These are phyloP conservation scores for Ispidina picta DNA, from an alignment of 2,797 vertebrate species.

Conservation along the genomic window DNA sequence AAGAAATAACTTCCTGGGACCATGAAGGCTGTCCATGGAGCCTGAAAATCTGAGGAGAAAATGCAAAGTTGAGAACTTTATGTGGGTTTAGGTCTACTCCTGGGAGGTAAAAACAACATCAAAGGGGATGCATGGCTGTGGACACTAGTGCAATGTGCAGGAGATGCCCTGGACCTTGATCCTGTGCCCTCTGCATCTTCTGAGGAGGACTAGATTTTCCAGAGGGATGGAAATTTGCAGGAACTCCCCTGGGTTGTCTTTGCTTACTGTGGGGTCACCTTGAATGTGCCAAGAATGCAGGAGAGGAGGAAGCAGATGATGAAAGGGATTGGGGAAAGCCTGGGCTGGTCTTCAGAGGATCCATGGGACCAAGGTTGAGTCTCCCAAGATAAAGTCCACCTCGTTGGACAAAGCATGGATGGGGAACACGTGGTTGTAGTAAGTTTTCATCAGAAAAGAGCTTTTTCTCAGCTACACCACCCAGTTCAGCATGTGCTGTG, in stretches of 20 bases:
- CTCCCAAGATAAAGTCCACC: neutral
- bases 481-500: rapidly evolving
- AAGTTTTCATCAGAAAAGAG: too few species aligned
- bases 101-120: neutral
- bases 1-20: neutral
- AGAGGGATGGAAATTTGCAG: neutral
- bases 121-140: neutral
- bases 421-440: neutral
- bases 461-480: neutral
- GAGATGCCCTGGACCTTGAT: neutral
- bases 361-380: neutral
- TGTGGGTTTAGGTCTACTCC: neutral
- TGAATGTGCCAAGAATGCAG: rapidly evolving
- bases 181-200: neutral
- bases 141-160: rapidly evolving
- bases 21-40: neutral
- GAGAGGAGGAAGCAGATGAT: neutral
- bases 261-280: neutral
- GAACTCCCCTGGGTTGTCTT: neutral
- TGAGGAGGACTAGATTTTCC: neutral
- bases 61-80: neutral
- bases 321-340: rapidly evolving
- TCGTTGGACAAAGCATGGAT: rapidly evolving
- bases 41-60: neutral
- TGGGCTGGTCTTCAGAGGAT: neutral